phyloP scores from a whole-genome alignment of 2,797 vertebrate species.

The Picus viridis region DNA sequence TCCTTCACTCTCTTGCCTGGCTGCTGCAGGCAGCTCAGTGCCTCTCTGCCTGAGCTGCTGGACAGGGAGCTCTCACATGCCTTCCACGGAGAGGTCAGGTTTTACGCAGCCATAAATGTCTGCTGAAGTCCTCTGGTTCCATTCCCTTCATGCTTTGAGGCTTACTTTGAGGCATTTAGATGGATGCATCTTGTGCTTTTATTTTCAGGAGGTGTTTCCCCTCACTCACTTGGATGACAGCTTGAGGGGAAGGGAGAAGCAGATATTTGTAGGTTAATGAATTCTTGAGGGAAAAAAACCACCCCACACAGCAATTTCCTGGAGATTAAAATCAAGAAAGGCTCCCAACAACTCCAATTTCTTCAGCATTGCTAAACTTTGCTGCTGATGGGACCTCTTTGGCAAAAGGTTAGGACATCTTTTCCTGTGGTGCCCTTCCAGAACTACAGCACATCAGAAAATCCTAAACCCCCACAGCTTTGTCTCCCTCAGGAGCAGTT shows the following conservation, averaged over 20 bases:
- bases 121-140: slow-evolving; percentile 1
- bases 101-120: background rate
- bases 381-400: background rate
- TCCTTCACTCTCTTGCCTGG: fast-evolving
- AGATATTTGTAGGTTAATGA: background rate
- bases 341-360: background rate
- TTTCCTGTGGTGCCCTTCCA: background rate
- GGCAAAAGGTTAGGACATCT: background rate
- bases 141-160: background rate
- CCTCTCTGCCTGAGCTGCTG: background rate
- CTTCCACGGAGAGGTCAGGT: background rate
- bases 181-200: background rate
- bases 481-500: background rate
- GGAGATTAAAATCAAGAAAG: background rate
- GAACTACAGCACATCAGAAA: background rate
- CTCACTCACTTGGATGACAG: background rate
- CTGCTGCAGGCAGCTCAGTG: too few species aligned
- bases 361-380: background rate
- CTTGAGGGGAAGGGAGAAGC: background rate
- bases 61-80: background rate
- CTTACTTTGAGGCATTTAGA: background rate
- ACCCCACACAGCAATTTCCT: too few species aligned
- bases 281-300: background rate
- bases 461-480: background rate
- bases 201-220: background rate